Evolutionary conservation across 2,888 invertebrate species (phyloP).

Genomic region (Drosophila anceps): DNA sequence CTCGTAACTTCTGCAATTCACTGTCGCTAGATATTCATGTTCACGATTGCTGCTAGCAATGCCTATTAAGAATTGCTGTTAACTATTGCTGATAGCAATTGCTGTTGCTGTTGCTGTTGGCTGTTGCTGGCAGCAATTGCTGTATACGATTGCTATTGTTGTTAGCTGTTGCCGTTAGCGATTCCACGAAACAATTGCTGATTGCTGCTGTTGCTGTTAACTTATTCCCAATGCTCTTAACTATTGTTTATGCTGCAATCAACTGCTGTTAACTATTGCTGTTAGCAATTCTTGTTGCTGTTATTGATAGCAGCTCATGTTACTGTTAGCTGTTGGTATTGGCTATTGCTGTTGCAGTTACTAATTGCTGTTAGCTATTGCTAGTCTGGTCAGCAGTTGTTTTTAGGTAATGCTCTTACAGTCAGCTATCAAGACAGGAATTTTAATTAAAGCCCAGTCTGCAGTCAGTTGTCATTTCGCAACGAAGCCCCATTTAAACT

Average conservation of each 20-base stretch:
- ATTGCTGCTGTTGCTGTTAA: too few relatives aligned
- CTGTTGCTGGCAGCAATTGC: not conserved
- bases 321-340: not conserved
- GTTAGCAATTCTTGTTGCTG: not conserved
- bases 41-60: not conserved
- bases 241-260: not conserved
- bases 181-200: too few relatives aligned
- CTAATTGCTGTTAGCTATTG: not conserved
- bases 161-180: too few relatives aligned
- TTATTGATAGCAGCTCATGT: not conserved
- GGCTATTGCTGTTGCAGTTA: not conserved
- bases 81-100: not conserved
- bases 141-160: not conserved
- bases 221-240: too few relatives aligned
- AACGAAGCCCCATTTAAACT: too few relatives aligned
- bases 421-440: not conserved
- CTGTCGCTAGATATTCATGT: not conserved
- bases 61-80: not conserved
- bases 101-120: not conserved
- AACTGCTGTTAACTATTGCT: not conserved
- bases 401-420: not conserved
- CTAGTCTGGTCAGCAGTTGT: not conserved
- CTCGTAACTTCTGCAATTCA: too few relatives aligned
- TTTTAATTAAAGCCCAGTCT: not conserved
- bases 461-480: not conserved